Percentiles rank a stretch among this genome's conserved stretches.
Conservation (phyloP, 2,888 invertebrate species). For the Drosophila austrosaltans region DNA sequence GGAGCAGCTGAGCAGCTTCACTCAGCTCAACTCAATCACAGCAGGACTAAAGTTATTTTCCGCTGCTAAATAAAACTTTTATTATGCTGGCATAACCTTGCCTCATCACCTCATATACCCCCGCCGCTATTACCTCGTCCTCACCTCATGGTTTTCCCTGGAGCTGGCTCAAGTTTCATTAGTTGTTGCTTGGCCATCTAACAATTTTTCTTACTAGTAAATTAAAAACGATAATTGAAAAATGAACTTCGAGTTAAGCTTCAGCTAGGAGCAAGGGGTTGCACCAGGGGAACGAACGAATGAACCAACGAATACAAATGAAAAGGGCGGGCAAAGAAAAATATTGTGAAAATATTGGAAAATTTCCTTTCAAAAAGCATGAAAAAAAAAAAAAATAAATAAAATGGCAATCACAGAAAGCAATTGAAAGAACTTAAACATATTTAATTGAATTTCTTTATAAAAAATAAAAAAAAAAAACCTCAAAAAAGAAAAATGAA, state of each 20-base stretch:
- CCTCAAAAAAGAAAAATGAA: no score
- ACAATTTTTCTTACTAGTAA: conserved; percentile 71
- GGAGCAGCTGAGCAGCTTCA: conserved; percentile 53
- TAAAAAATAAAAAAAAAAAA: conserved; percentile 5
- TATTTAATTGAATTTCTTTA: conserved; percentile 25
- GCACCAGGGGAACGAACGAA: not conserved
- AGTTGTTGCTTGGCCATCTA: conserved; percentile 60
- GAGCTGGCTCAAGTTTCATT: conserved; percentile 65
- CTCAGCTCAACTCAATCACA: conserved; percentile 68
- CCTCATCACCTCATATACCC: not conserved
- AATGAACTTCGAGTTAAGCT: conserved; percentile 52
- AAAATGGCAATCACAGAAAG: conserved; percentile 36
- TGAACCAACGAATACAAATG: not conserved
- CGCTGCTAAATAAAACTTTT: conserved; percentile 63
- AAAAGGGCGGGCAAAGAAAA: conserved; percentile 1
- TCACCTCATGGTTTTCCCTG: conserved; percentile 6
- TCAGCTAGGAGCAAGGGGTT: not conserved
- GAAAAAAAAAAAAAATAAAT: conserved; percentile 34
- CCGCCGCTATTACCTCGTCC: not conserved
- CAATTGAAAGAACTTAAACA: conserved; percentile 25
- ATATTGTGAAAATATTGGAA: conserved; percentile 70
- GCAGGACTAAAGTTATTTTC: conserved; percentile 70
- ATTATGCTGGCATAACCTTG: conserved; percentile 56
- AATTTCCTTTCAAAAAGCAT: conserved; percentile 56
- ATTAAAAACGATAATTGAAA: conserved; percentile 80